These are phyloP conservation scores for Panurus biarmicus DNA, from an alignment of 2,113 vertebrate species.

Conservation along the genomic window DNA sequence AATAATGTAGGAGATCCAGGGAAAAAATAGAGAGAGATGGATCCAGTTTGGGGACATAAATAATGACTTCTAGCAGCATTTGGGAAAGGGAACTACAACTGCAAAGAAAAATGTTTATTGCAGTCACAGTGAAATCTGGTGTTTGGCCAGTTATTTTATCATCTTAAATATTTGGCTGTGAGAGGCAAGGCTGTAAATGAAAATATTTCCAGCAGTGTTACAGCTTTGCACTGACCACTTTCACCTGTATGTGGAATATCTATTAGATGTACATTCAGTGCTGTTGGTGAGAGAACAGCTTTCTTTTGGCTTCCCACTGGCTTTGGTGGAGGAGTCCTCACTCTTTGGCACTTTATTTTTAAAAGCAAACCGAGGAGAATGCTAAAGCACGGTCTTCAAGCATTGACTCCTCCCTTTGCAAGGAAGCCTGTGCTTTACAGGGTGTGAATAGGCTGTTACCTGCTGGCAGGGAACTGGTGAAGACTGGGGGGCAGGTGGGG, in stretches of 20 bases:
- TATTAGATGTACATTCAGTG: neutral
- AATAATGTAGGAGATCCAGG: neutral
- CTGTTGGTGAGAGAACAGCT: neutral
- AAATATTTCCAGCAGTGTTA: neutral
- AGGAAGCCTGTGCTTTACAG: neutral
- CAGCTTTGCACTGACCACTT: neutral
- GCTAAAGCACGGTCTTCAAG: neutral
- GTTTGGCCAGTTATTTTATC: slow-evolving; percentile 41
- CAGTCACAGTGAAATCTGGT: neutral
- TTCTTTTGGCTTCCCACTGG: neutral
- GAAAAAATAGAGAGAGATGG: neutral
- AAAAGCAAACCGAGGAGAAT: neutral
- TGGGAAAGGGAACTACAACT: neutral
- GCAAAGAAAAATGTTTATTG: neutral
- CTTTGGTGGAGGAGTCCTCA: neutral
- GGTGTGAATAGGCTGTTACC: neutral
- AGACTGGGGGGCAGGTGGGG: neutral
- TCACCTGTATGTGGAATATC: neutral
- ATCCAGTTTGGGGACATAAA: neutral
- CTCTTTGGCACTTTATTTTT: neutral
- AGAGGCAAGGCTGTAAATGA: neutral
- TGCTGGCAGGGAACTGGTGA: neutral
- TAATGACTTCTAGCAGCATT: neutral
- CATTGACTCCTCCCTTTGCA: neutral
- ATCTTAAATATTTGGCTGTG: slow-evolving; percentile 45